Percentiles rank a stretch among this genome's conserved stretches.
Evolutionary conservation across 2,888 invertebrate genomes (phyloP).

Genomic region (Drosophila subsilvestris): DNA sequence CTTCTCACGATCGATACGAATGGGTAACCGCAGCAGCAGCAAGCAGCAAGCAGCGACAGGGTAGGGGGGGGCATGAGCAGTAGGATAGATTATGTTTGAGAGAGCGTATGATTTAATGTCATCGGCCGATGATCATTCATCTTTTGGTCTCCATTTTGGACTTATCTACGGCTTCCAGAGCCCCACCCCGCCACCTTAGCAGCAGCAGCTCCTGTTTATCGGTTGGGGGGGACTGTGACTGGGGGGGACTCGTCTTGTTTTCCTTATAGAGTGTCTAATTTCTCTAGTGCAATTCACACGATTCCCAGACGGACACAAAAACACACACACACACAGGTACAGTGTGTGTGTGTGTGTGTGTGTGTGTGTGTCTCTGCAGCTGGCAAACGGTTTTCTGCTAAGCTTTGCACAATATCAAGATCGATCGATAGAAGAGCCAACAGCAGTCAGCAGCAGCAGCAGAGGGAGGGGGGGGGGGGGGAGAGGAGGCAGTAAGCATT

Average conservation of each 20-base stretch:
- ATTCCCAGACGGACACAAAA: constrained; percentile 1
- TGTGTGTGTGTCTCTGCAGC: not conserved
- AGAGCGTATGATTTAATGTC: constrained; percentile 69
- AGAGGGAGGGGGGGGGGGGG: too few species aligned
- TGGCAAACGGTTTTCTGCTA: constrained; percentile 37
- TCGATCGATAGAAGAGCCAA: constrained; percentile 27
- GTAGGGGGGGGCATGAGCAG: not conserved
- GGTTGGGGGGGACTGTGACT: too few species aligned
- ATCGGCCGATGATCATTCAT: constrained; percentile 69
- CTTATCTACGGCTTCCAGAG: constrained; percentile 55
- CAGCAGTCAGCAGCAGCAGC: not conserved
- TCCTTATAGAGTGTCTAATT: constrained; percentile 61
- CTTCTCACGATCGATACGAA: constrained; percentile 60
- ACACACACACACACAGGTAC: too few species aligned
- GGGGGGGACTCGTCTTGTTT: not conserved
- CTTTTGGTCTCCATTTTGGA: constrained; percentile 35
- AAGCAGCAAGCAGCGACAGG: constrained; percentile 25
- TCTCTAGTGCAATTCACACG: constrained; percentile 69
- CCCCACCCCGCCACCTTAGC: constrained; percentile 1
- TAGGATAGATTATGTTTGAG: constrained; percentile 19
- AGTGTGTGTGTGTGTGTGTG: not conserved
- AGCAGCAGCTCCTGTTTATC: not conserved
- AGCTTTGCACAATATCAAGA: constrained; percentile 50
- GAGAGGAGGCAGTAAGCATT: not conserved
- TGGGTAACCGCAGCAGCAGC: constrained; percentile 61